Conservation (phyloP, 1,140 invertebrate genomes). For the Zaprionus davidi region DNA sequence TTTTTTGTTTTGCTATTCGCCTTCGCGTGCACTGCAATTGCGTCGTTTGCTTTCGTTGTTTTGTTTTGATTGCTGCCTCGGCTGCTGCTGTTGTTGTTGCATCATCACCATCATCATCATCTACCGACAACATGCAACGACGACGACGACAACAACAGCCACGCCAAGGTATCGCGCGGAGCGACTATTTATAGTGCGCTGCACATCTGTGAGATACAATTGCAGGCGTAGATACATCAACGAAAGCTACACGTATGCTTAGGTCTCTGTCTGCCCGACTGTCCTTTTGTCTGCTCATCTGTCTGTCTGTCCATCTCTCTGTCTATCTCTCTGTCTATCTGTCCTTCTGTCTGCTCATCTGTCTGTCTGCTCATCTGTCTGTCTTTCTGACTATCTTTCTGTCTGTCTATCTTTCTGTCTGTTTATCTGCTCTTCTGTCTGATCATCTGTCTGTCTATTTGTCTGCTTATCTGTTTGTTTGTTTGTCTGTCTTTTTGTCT, state of each 20-base stretch:
- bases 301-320: background rate
- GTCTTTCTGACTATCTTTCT: background rate
- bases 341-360: background rate
- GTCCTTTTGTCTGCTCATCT: background rate
- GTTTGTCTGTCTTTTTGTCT: too few species aligned
- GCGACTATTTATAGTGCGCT: constrained; percentile 65
- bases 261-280: background rate
- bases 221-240: constrained; percentile 6
- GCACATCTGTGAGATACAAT: constrained; percentile 47
- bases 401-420: background rate
- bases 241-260: background rate
- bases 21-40: constrained; percentile 64
- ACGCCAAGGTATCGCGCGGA: constrained; percentile 29
- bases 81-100: constrained; percentile 59
- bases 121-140: constrained; percentile 55
- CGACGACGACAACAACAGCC: constrained; percentile 36
- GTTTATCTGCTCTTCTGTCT: background rate
- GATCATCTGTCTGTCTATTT: background rate
- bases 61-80: constrained; percentile 28
- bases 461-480: background rate
- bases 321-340: background rate
- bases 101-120: constrained; percentile 59
- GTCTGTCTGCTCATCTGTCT: background rate
- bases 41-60: constrained; percentile 51
- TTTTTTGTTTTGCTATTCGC: constrained; percentile 70